phyloP scores from a whole-genome alignment of 1,140 invertebrate genomes.

The Neodiprion fabricii region DNA sequence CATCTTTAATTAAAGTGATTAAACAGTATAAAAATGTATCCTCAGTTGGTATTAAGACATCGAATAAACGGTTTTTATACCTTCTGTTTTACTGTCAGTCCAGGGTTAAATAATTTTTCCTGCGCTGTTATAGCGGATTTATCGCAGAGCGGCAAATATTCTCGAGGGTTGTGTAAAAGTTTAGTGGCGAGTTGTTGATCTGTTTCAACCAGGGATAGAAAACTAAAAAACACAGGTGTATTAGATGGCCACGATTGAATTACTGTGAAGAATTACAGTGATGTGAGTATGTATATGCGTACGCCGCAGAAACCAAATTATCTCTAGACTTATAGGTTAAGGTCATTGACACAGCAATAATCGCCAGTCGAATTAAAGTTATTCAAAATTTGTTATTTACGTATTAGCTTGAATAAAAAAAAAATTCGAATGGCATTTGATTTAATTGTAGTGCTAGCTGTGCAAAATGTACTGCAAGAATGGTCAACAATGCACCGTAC shows the following conservation, averaged over 20 bases:
- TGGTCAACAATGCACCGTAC: constrained; percentile 44
- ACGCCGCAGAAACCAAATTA: constrained; percentile 22
- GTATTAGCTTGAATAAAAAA: not conserved
- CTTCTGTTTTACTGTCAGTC: constrained; percentile 68
- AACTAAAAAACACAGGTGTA: constrained; percentile 59
- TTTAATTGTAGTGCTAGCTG: not conserved
- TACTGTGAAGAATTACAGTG: constrained; percentile 7
- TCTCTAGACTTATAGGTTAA: constrained; percentile 21
- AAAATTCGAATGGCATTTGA: not conserved
- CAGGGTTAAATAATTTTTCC: constrained; percentile 60
- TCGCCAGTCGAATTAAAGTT: not conserved
- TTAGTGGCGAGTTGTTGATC: constrained; percentile 64
- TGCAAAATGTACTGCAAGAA: not conserved
- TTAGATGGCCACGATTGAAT: constrained; percentile 15
- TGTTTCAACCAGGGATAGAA: constrained; percentile 68
- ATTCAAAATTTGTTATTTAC: constrained; percentile 15
- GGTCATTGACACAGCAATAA: constrained; percentile 16
- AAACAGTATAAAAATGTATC: constrained; percentile 70
- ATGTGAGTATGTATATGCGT: constrained; percentile 9
- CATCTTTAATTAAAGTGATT: constrained; percentile 61
- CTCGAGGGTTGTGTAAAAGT: constrained; percentile 64
- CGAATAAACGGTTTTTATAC: constrained; percentile 67
- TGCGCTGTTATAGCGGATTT: constrained; percentile 68
- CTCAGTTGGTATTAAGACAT: constrained; percentile 65
- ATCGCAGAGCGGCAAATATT: constrained; percentile 69